Evolutionary conservation across 2,113 vertebrate species (phyloP).

Genomic region (Jaculus jaculus): DNA sequence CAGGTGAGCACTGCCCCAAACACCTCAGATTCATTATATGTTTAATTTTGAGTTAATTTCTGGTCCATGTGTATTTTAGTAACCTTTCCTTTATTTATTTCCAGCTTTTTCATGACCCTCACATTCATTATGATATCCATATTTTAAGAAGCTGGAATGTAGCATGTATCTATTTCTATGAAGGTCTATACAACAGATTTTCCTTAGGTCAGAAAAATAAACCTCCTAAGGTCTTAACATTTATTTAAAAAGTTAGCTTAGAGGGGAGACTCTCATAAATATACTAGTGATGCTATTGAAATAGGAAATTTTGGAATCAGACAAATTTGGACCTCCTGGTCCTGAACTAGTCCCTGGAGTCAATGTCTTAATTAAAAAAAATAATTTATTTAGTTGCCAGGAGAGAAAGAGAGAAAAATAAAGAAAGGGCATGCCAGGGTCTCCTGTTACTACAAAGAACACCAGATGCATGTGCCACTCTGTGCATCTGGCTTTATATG

Average conservation of each 20-base stretch:
- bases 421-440: too few species aligned
- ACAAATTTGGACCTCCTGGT: not conserved
- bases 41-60: not conserved
- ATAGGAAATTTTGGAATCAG: not conserved
- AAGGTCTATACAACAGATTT: not conserved
- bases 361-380: constrained; percentile 28
- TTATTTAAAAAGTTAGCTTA: not conserved
- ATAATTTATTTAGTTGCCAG: too few species aligned
- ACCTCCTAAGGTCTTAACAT: not conserved
- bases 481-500: too few species aligned
- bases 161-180: not conserved
- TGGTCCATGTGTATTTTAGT: not conserved
- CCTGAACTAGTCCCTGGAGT: not conserved
- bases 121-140: not conserved
- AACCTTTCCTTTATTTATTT: not conserved
- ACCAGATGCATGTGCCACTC: too few species aligned
- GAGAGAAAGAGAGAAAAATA: too few species aligned
- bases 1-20: not conserved
- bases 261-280: not conserved
- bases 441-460: too few species aligned
- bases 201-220: not conserved
- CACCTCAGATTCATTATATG: not conserved
- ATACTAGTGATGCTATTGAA: not conserved
- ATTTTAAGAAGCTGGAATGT: not conserved
- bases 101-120: not conserved